These are phyloP conservation scores for Helostoma temminkii DNA, from an alignment of 2,797 vertebrate genomes.

Conservation along the genomic window DNA sequence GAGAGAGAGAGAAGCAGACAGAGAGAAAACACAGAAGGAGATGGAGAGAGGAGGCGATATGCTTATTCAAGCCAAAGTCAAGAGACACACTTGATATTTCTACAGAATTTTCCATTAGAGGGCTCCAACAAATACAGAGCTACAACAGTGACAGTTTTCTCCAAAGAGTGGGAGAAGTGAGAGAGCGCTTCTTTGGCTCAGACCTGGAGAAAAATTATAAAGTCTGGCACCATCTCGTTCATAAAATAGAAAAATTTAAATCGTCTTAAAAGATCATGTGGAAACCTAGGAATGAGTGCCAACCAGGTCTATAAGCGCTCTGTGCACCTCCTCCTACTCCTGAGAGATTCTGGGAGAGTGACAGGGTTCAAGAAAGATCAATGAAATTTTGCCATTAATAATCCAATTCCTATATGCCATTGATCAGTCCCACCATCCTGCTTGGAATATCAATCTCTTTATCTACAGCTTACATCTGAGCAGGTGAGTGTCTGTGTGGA, in stretches of 20 bases:
- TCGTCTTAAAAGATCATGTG: slow-evolving; percentile 25
- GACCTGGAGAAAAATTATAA: slow-evolving; percentile 39
- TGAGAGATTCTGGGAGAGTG: slow-evolving; percentile 67
- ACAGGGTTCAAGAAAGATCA: slow-evolving; percentile 71
- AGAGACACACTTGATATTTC: slow-evolving; percentile 11
- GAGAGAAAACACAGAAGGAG: neutral
- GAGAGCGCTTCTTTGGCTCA: slow-evolving; percentile 33
- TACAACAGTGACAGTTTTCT: slow-evolving; percentile 33
- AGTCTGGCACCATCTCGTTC: slow-evolving; percentile 71
- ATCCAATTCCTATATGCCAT: slow-evolving; percentile 73
- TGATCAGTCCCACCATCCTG: slow-evolving; percentile 77
- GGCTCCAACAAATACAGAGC: slow-evolving; percentile 64
- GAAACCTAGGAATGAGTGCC: slow-evolving; percentile 81
- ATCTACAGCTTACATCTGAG: slow-evolving; percentile 66
- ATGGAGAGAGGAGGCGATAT: slow-evolving; percentile 1
- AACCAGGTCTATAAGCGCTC: slow-evolving; percentile 64
- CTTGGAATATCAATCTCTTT: slow-evolving; percentile 73
- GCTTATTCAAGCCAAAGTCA: slow-evolving; percentile 20
- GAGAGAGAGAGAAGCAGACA: slow-evolving; percentile 1
- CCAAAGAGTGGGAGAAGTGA: slow-evolving; percentile 39
- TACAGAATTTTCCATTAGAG: slow-evolving; percentile 20
- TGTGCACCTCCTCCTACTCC: slow-evolving; percentile 56
- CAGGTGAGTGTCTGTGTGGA: slow-evolving; percentile 44
- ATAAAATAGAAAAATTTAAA: slow-evolving; percentile 41
- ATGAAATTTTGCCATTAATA: slow-evolving; percentile 73